phyloP scores from a whole-genome alignment of 2,888 invertebrate genomes.

The Oithona nana region DNA sequence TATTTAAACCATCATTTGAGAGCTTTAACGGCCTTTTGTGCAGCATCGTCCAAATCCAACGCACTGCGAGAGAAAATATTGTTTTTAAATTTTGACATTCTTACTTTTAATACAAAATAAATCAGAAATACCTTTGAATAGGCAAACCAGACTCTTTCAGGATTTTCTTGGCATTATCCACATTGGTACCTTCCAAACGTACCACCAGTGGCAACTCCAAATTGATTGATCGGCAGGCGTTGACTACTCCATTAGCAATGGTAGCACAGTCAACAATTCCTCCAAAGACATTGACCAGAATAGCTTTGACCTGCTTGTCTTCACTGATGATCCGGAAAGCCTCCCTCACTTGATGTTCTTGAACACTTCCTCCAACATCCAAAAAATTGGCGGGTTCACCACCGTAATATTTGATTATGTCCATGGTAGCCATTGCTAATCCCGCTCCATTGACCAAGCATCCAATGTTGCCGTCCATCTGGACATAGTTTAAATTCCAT shows the following conservation, averaged over 20 bases:
- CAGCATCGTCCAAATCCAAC: conserved; percentile 74
- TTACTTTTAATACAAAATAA: background rate
- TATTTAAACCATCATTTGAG: too few species aligned
- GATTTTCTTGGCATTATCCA: conserved; percentile 57
- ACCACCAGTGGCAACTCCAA: conserved; percentile 76
- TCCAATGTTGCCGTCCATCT: conserved; percentile 93
- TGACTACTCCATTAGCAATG: conserved; percentile 84
- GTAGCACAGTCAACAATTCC: conserved; percentile 97
- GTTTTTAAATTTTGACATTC: background rate
- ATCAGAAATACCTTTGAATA: conserved; percentile 36
- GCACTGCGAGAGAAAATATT: conserved; percentile 34
- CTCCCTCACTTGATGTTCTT: conserved; percentile 60
- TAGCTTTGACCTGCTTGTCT: conserved; percentile 73
- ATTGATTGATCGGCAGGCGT: conserved; percentile 58
- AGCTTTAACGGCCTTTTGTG: conserved; percentile 52
- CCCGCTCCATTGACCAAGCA: conserved; percentile 95
- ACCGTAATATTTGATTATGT: conserved; percentile 87
- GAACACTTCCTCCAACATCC: conserved; percentile 90
- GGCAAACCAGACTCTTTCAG: conserved; percentile 62
- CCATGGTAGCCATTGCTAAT: conserved; percentile 99
- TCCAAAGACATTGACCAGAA: conserved; percentile 96
- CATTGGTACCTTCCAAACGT: conserved; percentile 83
- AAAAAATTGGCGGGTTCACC: conserved; percentile 95
- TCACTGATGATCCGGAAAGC: conserved; percentile 25
- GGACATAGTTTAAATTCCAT: conserved; percentile 78